Evolutionary conservation across 2,113 vertebrate genomes (phyloP).

Genomic region (Xiphophorus couchianus): DNA sequence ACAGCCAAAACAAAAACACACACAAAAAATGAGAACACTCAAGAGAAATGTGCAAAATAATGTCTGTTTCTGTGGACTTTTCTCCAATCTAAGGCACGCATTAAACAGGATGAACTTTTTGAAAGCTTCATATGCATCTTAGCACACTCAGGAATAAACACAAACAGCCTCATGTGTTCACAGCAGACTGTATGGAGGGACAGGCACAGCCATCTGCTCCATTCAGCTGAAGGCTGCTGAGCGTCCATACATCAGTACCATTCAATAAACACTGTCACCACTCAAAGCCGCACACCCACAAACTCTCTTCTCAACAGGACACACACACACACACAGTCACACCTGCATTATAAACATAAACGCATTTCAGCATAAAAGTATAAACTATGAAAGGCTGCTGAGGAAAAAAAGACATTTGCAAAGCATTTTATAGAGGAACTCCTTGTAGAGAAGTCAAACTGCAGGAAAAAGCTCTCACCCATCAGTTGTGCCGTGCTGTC

Average conservation of each 20-base stretch:
- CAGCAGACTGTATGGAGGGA: constrained; percentile 45
- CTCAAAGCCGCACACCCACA: constrained; percentile 59
- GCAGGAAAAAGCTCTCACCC: constrained; percentile 72
- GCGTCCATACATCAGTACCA: constrained; percentile 68
- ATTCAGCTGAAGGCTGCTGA: constrained; percentile 66
- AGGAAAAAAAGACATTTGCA: not conserved
- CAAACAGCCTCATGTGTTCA: constrained; percentile 17
- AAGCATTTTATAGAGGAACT: not conserved
- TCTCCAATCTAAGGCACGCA: not conserved
- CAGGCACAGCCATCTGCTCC: constrained; percentile 69
- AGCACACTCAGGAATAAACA: not conserved
- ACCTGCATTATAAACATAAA: not conserved
- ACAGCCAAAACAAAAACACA: not conserved
- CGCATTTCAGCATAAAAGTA: not conserved
- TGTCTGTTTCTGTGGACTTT: not conserved
- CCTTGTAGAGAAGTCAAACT: not conserved
- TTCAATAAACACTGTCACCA: constrained; percentile 70
- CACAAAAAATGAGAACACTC: too few species aligned
- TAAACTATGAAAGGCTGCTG: not conserved
- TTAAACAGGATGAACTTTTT: not conserved
- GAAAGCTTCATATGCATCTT: not conserved
- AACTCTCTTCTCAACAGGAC: constrained; percentile 3
- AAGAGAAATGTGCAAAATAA: too few species aligned
- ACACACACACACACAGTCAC: not conserved
- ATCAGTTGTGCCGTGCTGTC: constrained; percentile 69